Evolutionary conservation across 1,140 invertebrate genomes (phyloP).

Genomic region (Calliopsis andreniformis): DNA sequence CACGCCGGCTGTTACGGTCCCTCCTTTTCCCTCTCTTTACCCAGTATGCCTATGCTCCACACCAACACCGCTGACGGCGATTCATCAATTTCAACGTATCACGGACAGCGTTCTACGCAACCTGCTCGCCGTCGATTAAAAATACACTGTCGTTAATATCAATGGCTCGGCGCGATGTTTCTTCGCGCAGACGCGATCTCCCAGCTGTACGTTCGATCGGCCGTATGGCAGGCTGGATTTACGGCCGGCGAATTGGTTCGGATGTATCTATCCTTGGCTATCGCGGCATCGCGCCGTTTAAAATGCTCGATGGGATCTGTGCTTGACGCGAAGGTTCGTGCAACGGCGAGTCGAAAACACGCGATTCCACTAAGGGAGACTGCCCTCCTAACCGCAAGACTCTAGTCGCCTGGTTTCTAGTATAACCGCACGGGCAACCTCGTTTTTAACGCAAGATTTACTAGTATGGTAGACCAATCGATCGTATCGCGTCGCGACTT

Average conservation of each 20-base stretch:
- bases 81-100: conserved; percentile 63
- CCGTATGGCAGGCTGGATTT: not conserved
- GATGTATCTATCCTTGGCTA: not conserved
- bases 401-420: not conserved
- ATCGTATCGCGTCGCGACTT: not conserved
- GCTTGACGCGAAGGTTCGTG: not conserved
- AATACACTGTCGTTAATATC: conserved; percentile 50
- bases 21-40: conserved; percentile 32
- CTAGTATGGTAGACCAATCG: not conserved
- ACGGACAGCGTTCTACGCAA: conserved; percentile 44
- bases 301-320: conserved; percentile 13
- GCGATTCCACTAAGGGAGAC: no score
- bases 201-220: conserved; percentile 10
- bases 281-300: conserved; percentile 8
- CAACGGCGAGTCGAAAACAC: not conserved
- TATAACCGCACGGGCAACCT: not conserved
- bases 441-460: conserved; percentile 14
- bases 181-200: not conserved
- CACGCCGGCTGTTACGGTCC: conserved; percentile 48
- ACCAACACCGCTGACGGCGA: conserved; percentile 45
- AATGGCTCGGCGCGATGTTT: conserved; percentile 12
- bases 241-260: not conserved
- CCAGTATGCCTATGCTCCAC: not conserved
- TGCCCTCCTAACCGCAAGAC: not conserved
- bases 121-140: conserved; percentile 53